Conservation (phyloP, 2,888 invertebrate genomes). For the Eumacrocentrus americanus region DNA sequence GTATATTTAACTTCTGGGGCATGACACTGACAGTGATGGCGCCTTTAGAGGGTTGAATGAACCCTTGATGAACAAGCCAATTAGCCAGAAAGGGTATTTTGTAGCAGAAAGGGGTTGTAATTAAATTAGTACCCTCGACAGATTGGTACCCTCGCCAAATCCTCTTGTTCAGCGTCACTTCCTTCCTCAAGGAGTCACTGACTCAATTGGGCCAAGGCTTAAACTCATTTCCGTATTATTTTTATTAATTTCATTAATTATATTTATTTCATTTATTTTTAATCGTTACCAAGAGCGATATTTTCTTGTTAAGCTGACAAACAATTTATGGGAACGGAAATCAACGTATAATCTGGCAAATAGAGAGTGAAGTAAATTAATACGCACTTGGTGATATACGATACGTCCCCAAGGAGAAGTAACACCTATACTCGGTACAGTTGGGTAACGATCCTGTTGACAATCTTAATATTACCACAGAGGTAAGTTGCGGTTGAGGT, state of each 20-base stretch:
- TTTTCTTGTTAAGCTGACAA: neutral
- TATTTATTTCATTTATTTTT: too few relatives aligned
- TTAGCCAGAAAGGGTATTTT: constrained; percentile 40
- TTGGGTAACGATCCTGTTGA: constrained; percentile 9
- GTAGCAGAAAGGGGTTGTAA: constrained; percentile 42
- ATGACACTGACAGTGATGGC: constrained; percentile 42
- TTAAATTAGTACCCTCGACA: constrained; percentile 41
- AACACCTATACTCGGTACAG: constrained; percentile 13
- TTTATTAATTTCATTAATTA: too few relatives aligned
- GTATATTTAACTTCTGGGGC: too few relatives aligned
- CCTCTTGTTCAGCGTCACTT: constrained; percentile 6
- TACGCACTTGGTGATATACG: constrained; percentile 7
- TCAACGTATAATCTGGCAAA: neutral
- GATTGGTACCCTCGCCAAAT: constrained; percentile 29
- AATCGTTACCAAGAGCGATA: too few relatives aligned
- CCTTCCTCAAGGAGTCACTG: neutral
- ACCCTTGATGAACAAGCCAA: constrained; percentile 48
- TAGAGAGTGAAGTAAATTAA: constrained; percentile 2
- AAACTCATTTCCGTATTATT: too few relatives aligned
- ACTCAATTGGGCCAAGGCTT: constrained; percentile 21
- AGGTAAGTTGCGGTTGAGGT: constrained; percentile 1
- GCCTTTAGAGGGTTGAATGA: constrained; percentile 42
- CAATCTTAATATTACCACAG: constrained; percentile 13
- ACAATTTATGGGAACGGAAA: constrained; percentile 7
- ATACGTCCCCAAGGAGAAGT: constrained; percentile 8